Percentiles rank a stretch among this genome's conserved stretches.
Evolutionary conservation across 2,888 invertebrate species (phyloP).

Genomic region (Xylocampa areola): DNA sequence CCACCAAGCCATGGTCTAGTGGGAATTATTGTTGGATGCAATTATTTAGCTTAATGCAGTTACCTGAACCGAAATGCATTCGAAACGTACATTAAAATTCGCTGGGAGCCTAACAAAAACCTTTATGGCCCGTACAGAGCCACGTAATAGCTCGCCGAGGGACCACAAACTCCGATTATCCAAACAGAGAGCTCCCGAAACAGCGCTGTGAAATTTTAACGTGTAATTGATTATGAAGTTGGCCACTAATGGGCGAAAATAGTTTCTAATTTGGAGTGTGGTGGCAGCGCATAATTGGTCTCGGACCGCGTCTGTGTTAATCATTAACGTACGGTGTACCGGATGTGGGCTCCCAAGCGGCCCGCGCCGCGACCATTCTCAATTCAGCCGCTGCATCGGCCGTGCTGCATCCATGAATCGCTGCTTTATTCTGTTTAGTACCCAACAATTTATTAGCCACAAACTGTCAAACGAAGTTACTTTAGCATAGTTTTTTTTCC

Average conservation of each 20-base stretch:
- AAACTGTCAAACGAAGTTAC: conserved; percentile 60
- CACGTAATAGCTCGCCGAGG: conserved; percentile 86
- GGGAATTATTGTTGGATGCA: conserved; percentile 61
- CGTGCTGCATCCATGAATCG: conserved; percentile 22
- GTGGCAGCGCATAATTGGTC: conserved; percentile 84
- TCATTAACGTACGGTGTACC: conserved; percentile 78
- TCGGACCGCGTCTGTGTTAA: conserved; percentile 83
- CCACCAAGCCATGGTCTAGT: conserved; percentile 15
- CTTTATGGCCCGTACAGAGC: conserved; percentile 79
- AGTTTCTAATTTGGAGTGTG: conserved; percentile 88
- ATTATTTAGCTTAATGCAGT: conserved; percentile 70
- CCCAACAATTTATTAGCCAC: conserved; percentile 54
- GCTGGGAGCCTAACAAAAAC: conserved; percentile 82
- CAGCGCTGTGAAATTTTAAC: conserved; percentile 87
- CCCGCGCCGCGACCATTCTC: conserved; percentile 68
- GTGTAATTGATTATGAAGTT: conserved; percentile 90
- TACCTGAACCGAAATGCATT: conserved; percentile 77
- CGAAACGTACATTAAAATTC: conserved; percentile 83
- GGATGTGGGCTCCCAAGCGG: conserved; percentile 70
- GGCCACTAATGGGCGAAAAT: conserved; percentile 88
- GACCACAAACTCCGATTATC: conserved; percentile 89
- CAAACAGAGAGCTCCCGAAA: conserved; percentile 85
- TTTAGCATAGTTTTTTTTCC: conserved; percentile 69
- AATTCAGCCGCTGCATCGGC: conserved; percentile 63
- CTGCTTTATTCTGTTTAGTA: conserved; percentile 59